A percentile compares a stretch with the other conserved stretches of the same genome.
phyloP scores from a whole-genome alignment of 2,113 vertebrate genomes.

The Diadophis punctatus region DNA sequence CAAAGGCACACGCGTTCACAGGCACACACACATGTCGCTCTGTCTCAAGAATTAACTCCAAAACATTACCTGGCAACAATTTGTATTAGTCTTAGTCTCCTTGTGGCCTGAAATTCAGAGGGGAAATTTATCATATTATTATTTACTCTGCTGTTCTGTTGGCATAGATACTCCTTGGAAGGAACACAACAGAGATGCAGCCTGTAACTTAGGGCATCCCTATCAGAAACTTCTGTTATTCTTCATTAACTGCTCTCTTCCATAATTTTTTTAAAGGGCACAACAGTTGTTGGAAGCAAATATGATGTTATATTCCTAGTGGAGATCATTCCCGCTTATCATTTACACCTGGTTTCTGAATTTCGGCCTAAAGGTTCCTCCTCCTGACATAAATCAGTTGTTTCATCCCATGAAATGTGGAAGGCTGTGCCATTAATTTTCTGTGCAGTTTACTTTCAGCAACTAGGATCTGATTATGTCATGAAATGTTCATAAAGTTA shows the following conservation, averaged over 20 bases:
- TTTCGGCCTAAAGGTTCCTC: not conserved
- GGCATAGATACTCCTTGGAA: not conserved
- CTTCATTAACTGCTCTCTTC: not conserved
- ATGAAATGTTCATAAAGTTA: not conserved
- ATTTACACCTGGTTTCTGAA: not conserved
- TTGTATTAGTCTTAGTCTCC: not conserved
- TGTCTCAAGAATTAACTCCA: not conserved
- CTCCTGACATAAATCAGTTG: not conserved
- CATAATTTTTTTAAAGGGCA: not conserved
- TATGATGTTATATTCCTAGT: not conserved
- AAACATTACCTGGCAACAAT: not conserved
- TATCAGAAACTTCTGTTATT: not conserved
- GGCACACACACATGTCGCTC: not conserved
- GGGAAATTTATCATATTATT: not conserved
- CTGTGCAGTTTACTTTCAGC: not conserved
- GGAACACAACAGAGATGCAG: not conserved
- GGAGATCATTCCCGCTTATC: not conserved
- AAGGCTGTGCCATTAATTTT: not conserved
- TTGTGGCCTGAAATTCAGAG: accelerated
- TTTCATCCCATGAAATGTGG: not conserved
- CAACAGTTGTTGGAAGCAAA: not conserved
- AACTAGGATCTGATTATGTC: conserved; percentile 8
- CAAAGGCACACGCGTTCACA: not conserved
- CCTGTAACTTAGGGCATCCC: not conserved
- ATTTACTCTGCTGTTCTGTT: not conserved